Evolutionary conservation across 2,888 invertebrate genomes (phyloP).

Genomic region (Dryadula phaetusa): DNA sequence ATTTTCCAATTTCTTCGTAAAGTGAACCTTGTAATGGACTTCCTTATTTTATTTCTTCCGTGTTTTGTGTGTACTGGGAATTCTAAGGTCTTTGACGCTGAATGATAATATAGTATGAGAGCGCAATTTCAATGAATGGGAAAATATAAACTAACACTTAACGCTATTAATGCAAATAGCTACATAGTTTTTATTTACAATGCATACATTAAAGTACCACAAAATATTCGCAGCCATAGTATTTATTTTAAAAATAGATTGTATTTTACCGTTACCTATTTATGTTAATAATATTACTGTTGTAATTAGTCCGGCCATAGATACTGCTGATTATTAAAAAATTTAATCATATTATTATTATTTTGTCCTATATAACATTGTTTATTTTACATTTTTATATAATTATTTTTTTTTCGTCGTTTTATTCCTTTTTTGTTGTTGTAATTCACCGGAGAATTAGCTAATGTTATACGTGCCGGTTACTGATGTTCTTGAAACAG

Average conservation of each 20-base stretch:
- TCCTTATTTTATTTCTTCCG: conserved; percentile 36
- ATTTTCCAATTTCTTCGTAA: conserved; percentile 19
- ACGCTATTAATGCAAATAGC: conserved; percentile 26
- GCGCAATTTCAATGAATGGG: conserved; percentile 49
- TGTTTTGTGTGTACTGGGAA: conserved; percentile 54
- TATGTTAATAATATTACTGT: background rate
- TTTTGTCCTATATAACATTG: too few species aligned
- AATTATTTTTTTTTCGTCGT: too few species aligned
- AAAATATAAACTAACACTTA: conserved; percentile 35
- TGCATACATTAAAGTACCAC: background rate
- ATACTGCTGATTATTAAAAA: too few species aligned
- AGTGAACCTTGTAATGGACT: conserved; percentile 5
- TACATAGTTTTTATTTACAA: conserved; percentile 9
- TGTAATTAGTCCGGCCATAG: too few species aligned
- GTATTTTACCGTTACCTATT: background rate
- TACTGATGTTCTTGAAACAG: too few species aligned
- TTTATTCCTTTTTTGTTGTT: too few species aligned
- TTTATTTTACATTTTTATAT: too few species aligned
- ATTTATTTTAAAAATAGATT: background rate
- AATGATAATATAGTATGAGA: conserved; percentile 58
- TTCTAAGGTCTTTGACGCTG: conserved; percentile 41
- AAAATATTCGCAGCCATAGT: background rate
- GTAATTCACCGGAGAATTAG: too few species aligned
- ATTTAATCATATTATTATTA: too few species aligned
- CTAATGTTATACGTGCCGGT: too few species aligned